Conservation (phyloP, 2,797 vertebrate species). For the Peromyscus eremicus region DNA sequence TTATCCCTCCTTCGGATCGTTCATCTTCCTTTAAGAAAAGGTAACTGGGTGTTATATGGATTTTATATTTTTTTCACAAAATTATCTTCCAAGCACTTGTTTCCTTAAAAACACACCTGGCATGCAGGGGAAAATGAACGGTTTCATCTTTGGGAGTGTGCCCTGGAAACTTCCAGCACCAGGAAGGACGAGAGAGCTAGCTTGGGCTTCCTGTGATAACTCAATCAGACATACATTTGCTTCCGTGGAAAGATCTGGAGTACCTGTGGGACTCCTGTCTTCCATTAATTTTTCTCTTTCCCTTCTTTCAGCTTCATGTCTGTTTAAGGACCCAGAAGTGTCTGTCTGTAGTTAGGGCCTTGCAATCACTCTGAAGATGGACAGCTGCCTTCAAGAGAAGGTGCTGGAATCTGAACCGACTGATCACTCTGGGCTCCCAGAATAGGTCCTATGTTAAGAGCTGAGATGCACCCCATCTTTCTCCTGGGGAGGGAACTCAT, state of each 20-base stretch:
- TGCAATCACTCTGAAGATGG: fast-evolving
- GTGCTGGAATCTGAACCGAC: fast-evolving
- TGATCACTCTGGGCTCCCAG: fast-evolving
- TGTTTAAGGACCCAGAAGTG: background rate
- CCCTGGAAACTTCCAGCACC: background rate
- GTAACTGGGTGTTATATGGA: conserved; percentile 77
- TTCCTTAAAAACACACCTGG: conserved; percentile 62
- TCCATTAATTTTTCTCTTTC: background rate
- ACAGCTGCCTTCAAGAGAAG: background rate
- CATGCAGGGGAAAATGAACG: background rate
- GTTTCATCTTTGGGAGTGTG: background rate
- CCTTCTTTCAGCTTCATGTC: background rate
- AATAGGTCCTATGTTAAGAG: no score
- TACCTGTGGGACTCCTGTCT: background rate
- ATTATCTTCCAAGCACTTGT: conserved; percentile 59
- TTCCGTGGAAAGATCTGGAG: background rate
- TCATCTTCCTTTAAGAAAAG: conserved; percentile 74
- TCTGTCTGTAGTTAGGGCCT: background rate
- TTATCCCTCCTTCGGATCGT: conserved; percentile 76
- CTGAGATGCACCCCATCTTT: background rate
- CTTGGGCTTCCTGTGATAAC: background rate
- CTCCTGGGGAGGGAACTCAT: background rate
- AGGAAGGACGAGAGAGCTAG: fast-evolving
- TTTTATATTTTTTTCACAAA: conserved; percentile 62
- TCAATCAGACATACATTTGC: conserved; percentile 7